Percentiles rank a stretch among this genome's conserved stretches.
These are phyloP conservation scores for Actinernus sp. DNA, from an alignment of 92 coral and sea anemone genomes.

Conservation along the genomic window DNA sequence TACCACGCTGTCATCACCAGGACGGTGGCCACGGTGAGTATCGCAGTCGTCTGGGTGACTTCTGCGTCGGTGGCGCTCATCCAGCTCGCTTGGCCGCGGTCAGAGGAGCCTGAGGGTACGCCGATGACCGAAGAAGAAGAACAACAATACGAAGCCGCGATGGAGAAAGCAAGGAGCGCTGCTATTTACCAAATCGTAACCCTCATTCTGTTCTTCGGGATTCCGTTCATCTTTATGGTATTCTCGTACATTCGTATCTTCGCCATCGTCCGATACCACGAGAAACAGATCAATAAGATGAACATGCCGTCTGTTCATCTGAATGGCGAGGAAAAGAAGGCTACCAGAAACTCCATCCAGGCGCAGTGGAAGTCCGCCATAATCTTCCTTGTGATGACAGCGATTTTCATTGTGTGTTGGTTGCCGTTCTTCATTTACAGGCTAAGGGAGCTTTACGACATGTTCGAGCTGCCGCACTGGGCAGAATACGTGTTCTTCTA, in stretches of 20 bases:
- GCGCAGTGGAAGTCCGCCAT: conserved; percentile 73
- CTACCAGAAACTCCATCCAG: conserved; percentile 12
- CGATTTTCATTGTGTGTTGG: conserved; percentile 69
- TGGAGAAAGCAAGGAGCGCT: neutral
- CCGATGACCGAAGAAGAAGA: conserved; percentile 54
- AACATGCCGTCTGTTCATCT: conserved; percentile 19
- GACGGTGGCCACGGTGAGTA: conserved; percentile 25
- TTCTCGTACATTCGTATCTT: conserved; percentile 39
- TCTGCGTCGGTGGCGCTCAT: conserved; percentile 31
- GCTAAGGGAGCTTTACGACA: conserved; percentile 15
- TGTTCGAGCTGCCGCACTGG: conserved; percentile 47
- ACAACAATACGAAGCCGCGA: conserved; percentile 7
- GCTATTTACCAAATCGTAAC: conserved; percentile 16
- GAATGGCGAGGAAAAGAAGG: conserved; percentile 2
- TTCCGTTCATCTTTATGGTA: conserved; percentile 33
- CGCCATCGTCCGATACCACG: conserved; percentile 40
- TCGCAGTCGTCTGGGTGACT: conserved; percentile 35
- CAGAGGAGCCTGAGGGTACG: neutral
- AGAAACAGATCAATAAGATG: conserved; percentile 27
- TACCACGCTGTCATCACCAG: conserved; percentile 52
- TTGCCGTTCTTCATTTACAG: conserved; percentile 62
- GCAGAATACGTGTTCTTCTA: conserved; percentile 57
- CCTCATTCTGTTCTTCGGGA: conserved; percentile 18
- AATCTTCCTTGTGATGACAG: conserved; percentile 62
- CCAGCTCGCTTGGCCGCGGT: conserved; percentile 63